These are phyloP conservation scores for Drosophila azteca DNA, from an alignment of 1,140 invertebrate genomes.

Conservation along the genomic window DNA sequence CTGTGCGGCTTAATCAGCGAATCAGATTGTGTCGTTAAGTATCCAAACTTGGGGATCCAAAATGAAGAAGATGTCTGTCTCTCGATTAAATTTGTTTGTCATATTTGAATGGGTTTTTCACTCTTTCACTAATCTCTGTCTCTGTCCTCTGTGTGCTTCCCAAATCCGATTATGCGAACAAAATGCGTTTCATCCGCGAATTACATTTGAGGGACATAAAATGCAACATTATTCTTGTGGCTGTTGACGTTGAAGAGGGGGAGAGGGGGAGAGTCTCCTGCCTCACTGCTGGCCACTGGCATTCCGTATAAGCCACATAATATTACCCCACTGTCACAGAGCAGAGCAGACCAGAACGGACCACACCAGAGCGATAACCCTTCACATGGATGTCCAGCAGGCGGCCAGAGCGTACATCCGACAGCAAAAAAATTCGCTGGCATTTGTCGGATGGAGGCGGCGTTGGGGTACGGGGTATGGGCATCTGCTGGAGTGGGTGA, in stretches of 20 bases:
- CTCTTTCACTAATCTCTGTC: neutral
- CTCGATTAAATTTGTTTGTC: constrained; percentile 47
- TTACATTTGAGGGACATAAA: constrained; percentile 78
- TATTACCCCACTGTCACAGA: constrained; percentile 43
- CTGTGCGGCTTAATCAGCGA: too few species aligned
- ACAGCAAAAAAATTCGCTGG: too few species aligned
- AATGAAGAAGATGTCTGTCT: constrained; percentile 46
- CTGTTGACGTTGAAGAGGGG: constrained; percentile 51
- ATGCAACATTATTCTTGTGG: constrained; percentile 79
- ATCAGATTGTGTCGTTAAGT: constrained; percentile 29
- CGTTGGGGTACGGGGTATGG: too few species aligned
- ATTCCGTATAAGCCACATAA: constrained; percentile 61
- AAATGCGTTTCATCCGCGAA: constrained; percentile 70
- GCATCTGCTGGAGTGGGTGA: neutral
- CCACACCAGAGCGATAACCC: neutral
- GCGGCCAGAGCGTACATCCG: constrained; percentile 1
- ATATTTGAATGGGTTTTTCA: constrained; percentile 3
- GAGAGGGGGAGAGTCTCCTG: neutral
- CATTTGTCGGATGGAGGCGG: too few species aligned
- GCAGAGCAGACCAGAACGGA: too few species aligned
- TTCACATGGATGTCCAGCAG: constrained; percentile 28
- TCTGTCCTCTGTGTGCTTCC: constrained; percentile 8
- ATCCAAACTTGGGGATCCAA: constrained; percentile 19
- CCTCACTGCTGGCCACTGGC: constrained; percentile 1
- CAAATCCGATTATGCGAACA: constrained; percentile 78